Evolutionary conservation across 1,140 invertebrate genomes (phyloP).

Genomic region (Zaprionus lachaisei): DNA sequence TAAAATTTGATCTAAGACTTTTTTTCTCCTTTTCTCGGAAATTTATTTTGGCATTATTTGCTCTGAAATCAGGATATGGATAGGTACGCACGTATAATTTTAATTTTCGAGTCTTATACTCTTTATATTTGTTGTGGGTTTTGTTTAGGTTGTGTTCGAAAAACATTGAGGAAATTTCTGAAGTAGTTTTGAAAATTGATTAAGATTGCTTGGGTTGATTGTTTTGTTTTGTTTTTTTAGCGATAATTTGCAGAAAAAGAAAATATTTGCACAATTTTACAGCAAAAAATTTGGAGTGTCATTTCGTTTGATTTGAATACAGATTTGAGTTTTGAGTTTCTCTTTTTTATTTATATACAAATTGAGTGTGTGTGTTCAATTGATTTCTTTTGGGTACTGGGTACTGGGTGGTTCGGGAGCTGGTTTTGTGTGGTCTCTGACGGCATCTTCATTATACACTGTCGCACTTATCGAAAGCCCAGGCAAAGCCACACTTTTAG

Average conservation of each 20-base stretch:
- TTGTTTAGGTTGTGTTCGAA: slow-evolving; percentile 40
- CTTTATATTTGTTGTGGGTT: slow-evolving; percentile 20
- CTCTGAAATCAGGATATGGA: slow-evolving; percentile 85
- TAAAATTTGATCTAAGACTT: slow-evolving; percentile 96
- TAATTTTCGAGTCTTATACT: slow-evolving; percentile 48
- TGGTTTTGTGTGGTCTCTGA: slow-evolving; percentile 25
- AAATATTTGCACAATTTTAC: slow-evolving; percentile 70
- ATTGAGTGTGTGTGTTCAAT: slow-evolving; percentile 48
- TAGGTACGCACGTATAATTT: slow-evolving; percentile 84
- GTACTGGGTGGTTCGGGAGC: neutral
- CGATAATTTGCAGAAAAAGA: slow-evolving; percentile 52
- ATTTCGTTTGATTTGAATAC: slow-evolving; percentile 4
- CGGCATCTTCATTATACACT: slow-evolving; percentile 73
- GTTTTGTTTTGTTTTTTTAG: slow-evolving; percentile 27
- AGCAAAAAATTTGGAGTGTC: slow-evolving; percentile 48
- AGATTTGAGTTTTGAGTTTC: slow-evolving; percentile 13
- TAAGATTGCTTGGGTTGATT: slow-evolving; percentile 13
- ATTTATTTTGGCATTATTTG: slow-evolving; percentile 90
- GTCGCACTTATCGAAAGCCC: slow-evolving; percentile 82
- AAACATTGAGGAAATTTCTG: slow-evolving; percentile 38
- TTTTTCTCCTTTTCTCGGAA: slow-evolving; percentile 97
- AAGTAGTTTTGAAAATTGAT: slow-evolving; percentile 56
- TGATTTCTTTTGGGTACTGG: neutral
- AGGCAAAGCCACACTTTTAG: slow-evolving; percentile 64
- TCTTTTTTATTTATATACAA: slow-evolving; percentile 57